Evolutionary conservation across 2,797 vertebrate species (phyloP), one percentile per base, ranked within the genome.

Genomic region (Lepus oiostolus): DNA sequence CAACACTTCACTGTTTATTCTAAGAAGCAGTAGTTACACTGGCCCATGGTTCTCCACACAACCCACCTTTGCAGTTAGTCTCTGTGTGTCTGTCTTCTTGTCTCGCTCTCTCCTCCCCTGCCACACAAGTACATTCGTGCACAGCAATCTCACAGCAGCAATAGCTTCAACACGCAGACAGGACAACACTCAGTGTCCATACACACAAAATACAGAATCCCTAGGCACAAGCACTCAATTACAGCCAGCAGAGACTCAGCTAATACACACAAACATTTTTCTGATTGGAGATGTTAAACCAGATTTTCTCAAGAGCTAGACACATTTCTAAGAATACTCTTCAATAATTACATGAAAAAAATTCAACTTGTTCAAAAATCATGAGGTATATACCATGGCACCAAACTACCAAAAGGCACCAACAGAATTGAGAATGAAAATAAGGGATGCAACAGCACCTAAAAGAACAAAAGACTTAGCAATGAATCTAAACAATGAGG

Each of bases 331-430:
- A 60, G 62, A 88, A 50, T 26, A 71, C 21, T 5, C 24, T 96
- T 83, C 63, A 85, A 82, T 22, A 95, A 90, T 8, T 72, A 7
- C 35, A 85, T 21, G 24, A 89, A 94, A 42, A 42, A 89, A 70
- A 67, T 81, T 58, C 19, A 32, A 91, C 62, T 50, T 80, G 65
- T 30, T 91, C 65, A 83, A 94, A 85, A 52, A 62, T 32, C 67
- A 88, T 74, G 14, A 80, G 47, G 22, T 42, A 72, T 1, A 58
- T 5, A 32, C 22, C 82, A 58, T 77, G 47, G 62, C 22, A 95
- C 65, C 35, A 91, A 62, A 16, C 60, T 92, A 52, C 28, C 22
- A 75, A 75, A 71, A 42, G n/a, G 77, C 17, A 77, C 22, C 60
- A 75, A 22, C 5, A 75, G 60, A 75, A 42, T 17, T 54, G 14